Evolutionary conservation across 1,140 invertebrate species (phyloP), one percentile per base, ranked within the genome.

Genomic region (Physella acuta): DNA sequence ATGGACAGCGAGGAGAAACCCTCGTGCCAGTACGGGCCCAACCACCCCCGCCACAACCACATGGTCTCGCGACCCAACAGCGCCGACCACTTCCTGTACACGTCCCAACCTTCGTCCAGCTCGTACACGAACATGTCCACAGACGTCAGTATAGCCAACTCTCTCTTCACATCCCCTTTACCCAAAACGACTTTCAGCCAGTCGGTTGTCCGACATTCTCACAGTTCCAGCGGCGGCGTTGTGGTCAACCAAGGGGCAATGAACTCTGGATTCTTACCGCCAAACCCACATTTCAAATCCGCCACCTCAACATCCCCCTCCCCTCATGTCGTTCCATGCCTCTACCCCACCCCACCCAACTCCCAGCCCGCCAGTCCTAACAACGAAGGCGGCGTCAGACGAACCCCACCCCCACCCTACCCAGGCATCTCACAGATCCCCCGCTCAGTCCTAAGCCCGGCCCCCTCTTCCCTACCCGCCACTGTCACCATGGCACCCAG

Each of bases 361-460:
- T 83, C 82, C 1, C 78, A 81, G 63, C 82, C 82, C 11, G 78
- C 71, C 62, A 81, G 79, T 69, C 81, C 81, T 26, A 78, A 72
- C 73, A 78, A 75, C 58, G 76, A 76, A 20, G 59, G 53, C 31
- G 76, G 76, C 20, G 64, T 53, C 31, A 55, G 79, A n/a, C 62
- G 81, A 33, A 71, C 76, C 20, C 80, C 79, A 0, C 81, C 81
- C 37, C 81, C 81, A 20, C 81, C 81, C 2, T 83, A 83, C 62
- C 81, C 81, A 5, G 80, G 80, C 16, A 65, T 75, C 30, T 59
- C 66, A 34, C 52, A 73, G 52, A 63, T 74, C 67, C 55, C 75
- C 62, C 31, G 59, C n/a, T 68, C 71, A 39, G 30, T 78, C 56
- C 62, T 75, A n/a, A 65, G 72, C 44, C 70, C 64, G 28, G 70